phyloP scores from a whole-genome alignment of 2,113 vertebrate genomes.

The Hymenochirus boettgeri region DNA sequence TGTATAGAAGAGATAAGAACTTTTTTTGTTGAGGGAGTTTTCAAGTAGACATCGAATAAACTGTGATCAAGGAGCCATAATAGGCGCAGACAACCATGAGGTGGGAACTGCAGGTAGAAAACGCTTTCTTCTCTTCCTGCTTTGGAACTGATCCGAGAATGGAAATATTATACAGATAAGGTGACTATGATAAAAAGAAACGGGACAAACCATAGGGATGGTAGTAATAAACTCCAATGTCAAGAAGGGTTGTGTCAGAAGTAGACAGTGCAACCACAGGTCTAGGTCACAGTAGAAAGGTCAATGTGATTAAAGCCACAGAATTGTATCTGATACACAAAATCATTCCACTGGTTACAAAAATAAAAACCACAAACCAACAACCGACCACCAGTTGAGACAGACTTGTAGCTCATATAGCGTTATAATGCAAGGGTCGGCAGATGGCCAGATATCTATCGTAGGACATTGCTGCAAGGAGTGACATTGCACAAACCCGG shows the following conservation, averaged over 20 bases:
- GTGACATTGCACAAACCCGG: slow-evolving; percentile 44
- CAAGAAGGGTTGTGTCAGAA: not conserved
- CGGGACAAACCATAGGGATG: not conserved
- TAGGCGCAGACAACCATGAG: too few species aligned
- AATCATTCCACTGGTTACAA: too few species aligned
- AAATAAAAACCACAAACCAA: not conserved
- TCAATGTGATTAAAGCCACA: slow-evolving; percentile 9
- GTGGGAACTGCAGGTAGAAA: too few species aligned
- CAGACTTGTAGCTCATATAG: slow-evolving; percentile 45
- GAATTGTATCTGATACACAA: not conserved
- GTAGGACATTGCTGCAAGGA: slow-evolving; percentile 51
- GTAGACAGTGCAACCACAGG: not conserved
- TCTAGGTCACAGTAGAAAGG: slow-evolving; percentile 18
- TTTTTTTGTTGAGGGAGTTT: not conserved
- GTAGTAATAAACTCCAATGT: not conserved
- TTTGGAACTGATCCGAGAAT: too few species aligned
- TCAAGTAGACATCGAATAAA: not conserved
- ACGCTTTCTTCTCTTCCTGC: too few species aligned
- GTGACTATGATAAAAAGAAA: not conserved
- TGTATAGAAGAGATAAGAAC: not conserved
- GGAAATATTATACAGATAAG: not conserved
- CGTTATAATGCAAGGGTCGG: too few species aligned
- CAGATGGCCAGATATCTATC: too few species aligned
- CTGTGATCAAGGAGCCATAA: too few species aligned
- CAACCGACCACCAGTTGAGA: not conserved